Conservation (phyloP, 2,888 invertebrate genomes). For the Phyllotreta striolata region DNA sequence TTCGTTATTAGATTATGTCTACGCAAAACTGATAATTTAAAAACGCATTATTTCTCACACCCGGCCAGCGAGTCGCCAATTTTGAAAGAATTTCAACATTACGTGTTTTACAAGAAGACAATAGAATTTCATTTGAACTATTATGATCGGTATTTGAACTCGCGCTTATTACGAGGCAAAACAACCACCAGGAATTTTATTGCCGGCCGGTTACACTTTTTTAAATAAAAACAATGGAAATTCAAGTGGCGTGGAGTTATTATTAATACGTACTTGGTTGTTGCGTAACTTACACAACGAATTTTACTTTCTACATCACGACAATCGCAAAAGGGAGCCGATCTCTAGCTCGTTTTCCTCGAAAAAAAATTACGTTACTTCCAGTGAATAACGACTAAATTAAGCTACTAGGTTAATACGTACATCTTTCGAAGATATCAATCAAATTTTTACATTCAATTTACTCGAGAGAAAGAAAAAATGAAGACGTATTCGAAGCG, state of each 20-base stretch:
- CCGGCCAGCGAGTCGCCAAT: not conserved
- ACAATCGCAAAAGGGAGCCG: slow-evolving; percentile 1
- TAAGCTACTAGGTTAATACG: no score
- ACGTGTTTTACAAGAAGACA: slow-evolving; percentile 13
- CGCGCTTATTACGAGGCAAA: slow-evolving; percentile 1
- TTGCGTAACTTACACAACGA: slow-evolving; percentile 17
- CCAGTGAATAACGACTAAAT: no score
- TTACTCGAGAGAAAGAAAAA: not conserved
- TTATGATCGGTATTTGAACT: slow-evolving; percentile 23
- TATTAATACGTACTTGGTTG: slow-evolving; percentile 25
- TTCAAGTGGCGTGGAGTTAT: slow-evolving; percentile 22
- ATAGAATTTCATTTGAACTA: slow-evolving; percentile 15
- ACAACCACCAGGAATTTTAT: slow-evolving; percentile 19
- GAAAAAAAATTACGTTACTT: not conserved
- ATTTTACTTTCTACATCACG: slow-evolving; percentile 14
- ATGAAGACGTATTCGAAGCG: not conserved
- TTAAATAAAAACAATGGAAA: slow-evolving; percentile 24
- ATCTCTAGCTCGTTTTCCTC: not conserved
- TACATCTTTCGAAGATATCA: no score
- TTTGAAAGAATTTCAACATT: slow-evolving; percentile 13
- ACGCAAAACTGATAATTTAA: slow-evolving; percentile 3
- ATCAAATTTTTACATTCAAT: no score
- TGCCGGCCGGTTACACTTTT: slow-evolving; percentile 27
- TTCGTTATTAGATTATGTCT: not conserved
- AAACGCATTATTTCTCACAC: slow-evolving; percentile 8